Conservation (phyloP, 2,888 invertebrate genomes). For the Eristalis intricaria region DNA sequence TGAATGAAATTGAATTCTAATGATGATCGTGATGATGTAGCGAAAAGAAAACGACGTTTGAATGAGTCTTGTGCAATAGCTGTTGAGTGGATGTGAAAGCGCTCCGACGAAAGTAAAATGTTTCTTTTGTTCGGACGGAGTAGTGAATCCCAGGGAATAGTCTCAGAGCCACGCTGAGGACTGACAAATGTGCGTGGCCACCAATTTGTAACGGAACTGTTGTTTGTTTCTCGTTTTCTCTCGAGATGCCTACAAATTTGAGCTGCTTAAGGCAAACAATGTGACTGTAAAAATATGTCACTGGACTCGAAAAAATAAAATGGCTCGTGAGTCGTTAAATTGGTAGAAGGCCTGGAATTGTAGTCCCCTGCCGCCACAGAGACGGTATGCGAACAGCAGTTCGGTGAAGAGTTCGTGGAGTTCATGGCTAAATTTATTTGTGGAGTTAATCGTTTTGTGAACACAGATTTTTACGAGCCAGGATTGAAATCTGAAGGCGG, state of each 20-base stretch:
- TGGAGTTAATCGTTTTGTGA: neutral
- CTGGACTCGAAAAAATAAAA: neutral
- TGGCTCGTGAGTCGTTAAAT: neutral
- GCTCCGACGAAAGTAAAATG: slow-evolving; percentile 36
- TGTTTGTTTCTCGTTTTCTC: neutral
- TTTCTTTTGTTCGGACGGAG: neutral
- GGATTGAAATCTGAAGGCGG: neutral
- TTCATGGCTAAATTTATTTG: neutral
- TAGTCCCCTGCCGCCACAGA: neutral
- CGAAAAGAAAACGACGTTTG: slow-evolving; percentile 39
- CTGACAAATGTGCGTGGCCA: neutral
- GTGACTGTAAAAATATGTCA: neutral
- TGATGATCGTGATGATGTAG: slow-evolving; percentile 11
- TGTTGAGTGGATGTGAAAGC: slow-evolving; percentile 40
- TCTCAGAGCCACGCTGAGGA: neutral
- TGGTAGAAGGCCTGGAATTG: neutral
- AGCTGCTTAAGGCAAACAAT: neutral
- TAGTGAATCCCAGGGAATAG: neutral
- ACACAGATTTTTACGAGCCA: neutral
- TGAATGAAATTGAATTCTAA: slow-evolving; percentile 48
- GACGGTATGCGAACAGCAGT: neutral
- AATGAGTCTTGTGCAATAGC: slow-evolving; percentile 48
- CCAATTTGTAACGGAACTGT: neutral
- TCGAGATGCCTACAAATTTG: neutral
- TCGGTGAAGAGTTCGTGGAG: neutral